Percentiles rank a stretch among this genome's conserved stretches.
phyloP scores from a whole-genome alignment of 2,888 invertebrate genomes.

The Chloroclysta siterata region DNA sequence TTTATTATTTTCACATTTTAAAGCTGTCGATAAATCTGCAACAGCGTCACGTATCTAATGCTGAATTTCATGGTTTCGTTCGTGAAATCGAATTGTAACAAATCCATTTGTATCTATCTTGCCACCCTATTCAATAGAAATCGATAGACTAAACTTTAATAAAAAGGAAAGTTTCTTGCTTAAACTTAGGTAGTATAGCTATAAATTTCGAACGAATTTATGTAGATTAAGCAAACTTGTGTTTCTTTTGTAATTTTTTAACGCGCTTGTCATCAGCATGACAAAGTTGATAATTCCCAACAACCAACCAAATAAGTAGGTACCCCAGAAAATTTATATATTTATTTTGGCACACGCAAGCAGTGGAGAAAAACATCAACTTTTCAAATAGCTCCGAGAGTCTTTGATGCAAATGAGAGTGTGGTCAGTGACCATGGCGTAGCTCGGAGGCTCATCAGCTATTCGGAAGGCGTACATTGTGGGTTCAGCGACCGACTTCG shows the following conservation, averaged over 20 bases:
- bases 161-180: background rate
- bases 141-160: background rate
- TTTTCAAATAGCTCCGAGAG: conserved; percentile 24
- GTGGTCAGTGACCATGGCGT: conserved; percentile 52
- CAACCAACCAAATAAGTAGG: conserved; percentile 45
- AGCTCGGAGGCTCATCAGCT: conserved; percentile 65
- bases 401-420: conserved; percentile 45
- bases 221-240: conserved; percentile 3
- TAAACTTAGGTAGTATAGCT: background rate
- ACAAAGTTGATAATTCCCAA: conserved; percentile 14
- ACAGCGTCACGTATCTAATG: background rate
- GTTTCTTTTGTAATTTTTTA: background rate
- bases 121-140: conserved; percentile 1
- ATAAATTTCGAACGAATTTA: background rate
- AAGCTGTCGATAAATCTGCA: background rate
- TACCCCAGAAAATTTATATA: conserved; percentile 35
- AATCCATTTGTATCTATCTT: background rate
- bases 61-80: conserved; percentile 6
- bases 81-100: background rate
- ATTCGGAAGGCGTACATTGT: conserved; percentile 58
- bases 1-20: background rate
- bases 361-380: conserved; percentile 13
- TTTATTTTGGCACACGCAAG: conserved; percentile 30
- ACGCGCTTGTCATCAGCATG: conserved; percentile 4
- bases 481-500: conserved; percentile 78